Evolutionary conservation across 2,797 vertebrate species (phyloP).

Genomic region (Danio kyathit): DNA sequence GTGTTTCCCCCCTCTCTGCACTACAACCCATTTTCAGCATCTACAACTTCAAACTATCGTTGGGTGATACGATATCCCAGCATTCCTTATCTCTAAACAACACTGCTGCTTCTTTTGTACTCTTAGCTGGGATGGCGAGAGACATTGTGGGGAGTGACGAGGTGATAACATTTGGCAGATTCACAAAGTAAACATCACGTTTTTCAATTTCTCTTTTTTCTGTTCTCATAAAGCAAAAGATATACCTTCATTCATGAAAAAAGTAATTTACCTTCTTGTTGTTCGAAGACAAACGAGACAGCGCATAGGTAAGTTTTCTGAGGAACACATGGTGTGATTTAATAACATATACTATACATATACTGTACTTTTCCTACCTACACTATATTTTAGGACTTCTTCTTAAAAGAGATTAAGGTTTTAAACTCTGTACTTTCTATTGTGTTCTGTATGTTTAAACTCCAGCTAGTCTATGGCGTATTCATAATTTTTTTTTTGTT

Average conservation of each 20-base stretch:
- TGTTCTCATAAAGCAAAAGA: not conserved
- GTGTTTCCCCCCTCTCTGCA: not conserved
- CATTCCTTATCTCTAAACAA: slow-evolving; percentile 48
- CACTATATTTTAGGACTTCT: too few relatives aligned
- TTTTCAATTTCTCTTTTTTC: not conserved
- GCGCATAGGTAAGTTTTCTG: not conserved
- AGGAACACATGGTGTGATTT: not conserved
- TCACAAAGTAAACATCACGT: not conserved
- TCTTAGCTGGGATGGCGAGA: slow-evolving; percentile 11
- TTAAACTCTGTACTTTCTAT: too few relatives aligned
- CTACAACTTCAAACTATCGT: slow-evolving; percentile 50
- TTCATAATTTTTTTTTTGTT: too few relatives aligned
- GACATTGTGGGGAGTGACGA: slow-evolving; percentile 21
- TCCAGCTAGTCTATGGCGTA: too few relatives aligned
- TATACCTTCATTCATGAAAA: not conserved
- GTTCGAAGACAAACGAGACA: not conserved
- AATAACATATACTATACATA: too few relatives aligned
- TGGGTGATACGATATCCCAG: slow-evolving; percentile 40
- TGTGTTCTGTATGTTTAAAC: too few relatives aligned
- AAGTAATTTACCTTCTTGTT: not conserved
- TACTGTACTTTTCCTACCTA: too few relatives aligned
- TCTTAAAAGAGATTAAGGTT: too few relatives aligned
- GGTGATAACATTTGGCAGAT: slow-evolving; percentile 28
- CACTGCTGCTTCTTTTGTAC: slow-evolving; percentile 40
- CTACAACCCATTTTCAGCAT: slow-evolving; percentile 35